Evolutionary conservation across 2,888 invertebrate species (phyloP), one percentile per base, ranked within the genome.

Genomic region (Ceriagrion tenellum): DNA sequence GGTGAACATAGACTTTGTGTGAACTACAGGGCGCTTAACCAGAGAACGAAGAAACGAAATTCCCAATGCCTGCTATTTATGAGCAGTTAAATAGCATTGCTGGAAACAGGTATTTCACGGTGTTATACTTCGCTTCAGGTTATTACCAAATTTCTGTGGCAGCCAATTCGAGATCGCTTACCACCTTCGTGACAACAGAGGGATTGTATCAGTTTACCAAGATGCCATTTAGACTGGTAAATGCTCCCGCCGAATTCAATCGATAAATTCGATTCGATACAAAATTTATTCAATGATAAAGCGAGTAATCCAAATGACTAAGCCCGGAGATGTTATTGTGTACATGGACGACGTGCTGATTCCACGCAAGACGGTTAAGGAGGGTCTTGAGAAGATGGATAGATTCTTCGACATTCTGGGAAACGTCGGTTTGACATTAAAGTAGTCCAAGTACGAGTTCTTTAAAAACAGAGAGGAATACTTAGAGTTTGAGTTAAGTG

Each of bases 31-130:
- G n/a, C n/a, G n/a, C n/a, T n/a, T n/a, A n/a, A n/a, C n/a, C n/a
- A n/a, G n/a, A 95, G 96, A 0, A 96, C 96, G 0, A 95, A 96
- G 0, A 96, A 96, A 10, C 97, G 95, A 90, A 96, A 8, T 96
- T 96, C 95, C 97, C 96, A 0, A 96, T 97, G 95, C 96, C 97
- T 2, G 96, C 96, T 40, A 96, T 97, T 2, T 96, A 96, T 47
- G 97, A 97, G 35, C 96, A 96, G 95, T 95, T 96, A 88, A 96
- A 96, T 69, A 95, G 96, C n/a, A 90, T 97, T 23, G 95, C 96
- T 2, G 96, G 96, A 0, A 96, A 96, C 47, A 95, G 91, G 13
- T 96, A 96, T 95, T 97, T 96, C 95, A 96, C 96, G 0, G 96
- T 96, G 0, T 95, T 97, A 0, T 96, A 96, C 2, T 96, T 96